Evolutionary conservation across 2,888 invertebrate species (phyloP), one percentile per base, ranked within the genome.

Genomic region (Tipula unca): DNA sequence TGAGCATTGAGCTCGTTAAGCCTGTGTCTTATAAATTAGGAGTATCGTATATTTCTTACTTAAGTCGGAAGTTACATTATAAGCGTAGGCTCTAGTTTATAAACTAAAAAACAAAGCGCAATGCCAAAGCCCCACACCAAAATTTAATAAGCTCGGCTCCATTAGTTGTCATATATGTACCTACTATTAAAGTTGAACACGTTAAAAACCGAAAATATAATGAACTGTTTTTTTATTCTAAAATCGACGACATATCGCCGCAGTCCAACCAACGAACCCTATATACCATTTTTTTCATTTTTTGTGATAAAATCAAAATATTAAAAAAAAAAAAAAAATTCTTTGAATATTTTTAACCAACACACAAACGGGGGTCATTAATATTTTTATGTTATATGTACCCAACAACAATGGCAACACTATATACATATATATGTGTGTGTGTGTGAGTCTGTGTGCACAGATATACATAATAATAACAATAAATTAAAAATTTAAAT

Each of bases 401-500:
- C 20, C 6, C 69, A 69, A 69, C 25, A 69, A 69, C 69, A 69
- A 69, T 69, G 69, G 69, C 69, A 69, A 69, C 69, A 69, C 69
- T 69, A 69, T 3, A 69, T 39, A 39, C 39, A n/a, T 48, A 48
- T 5, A 48, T 5, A 48, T 17, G 39, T 39, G 13, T 36, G 8
- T 6, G 10, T 39, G n/a, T n/a, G n/a, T n/a, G n/a, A n/a, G n/a
- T n/a, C n/a, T 39, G 13, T 36, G 8, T 6, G 10, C 10, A 39
- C 13, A 69, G 3, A 25, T 25, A 25, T 69, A 69, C 48, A 69
- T 25, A 69, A 69, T 69, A 69, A 69, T 69, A 69, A 69, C 14
- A 69, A 69, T 69, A 69, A 69, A 69, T 69, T 69, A 69, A 69
- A 69, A 69, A 69, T 69, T 69, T 69, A 69, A 69, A 69, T 69